phyloP scores from a whole-genome alignment of 2,888 invertebrate genomes.

The Allacma fusca region DNA sequence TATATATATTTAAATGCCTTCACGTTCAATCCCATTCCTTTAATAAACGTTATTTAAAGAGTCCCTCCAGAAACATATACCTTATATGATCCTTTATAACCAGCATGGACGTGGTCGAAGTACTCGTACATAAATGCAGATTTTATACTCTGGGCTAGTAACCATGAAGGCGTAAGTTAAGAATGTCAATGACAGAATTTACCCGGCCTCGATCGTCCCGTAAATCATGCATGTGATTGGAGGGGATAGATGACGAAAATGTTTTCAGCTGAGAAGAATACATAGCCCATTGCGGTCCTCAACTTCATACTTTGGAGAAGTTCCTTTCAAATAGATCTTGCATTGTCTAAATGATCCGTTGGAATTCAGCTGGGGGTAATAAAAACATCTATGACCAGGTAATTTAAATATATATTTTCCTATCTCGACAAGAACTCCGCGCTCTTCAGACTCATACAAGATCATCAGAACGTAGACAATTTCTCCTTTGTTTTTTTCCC shows the following conservation, averaged over 20 bases:
- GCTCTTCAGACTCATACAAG: too few relatives aligned
- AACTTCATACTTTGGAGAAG: background rate
- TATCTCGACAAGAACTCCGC: conserved; percentile 1
- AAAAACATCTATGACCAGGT: conserved; percentile 32
- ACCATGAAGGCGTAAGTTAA: background rate
- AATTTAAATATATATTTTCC: conserved; percentile 27
- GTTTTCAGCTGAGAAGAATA: background rate
- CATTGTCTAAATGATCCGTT: conserved; percentile 22
- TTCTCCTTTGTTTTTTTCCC: too few relatives aligned
- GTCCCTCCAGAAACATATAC: too few relatives aligned
- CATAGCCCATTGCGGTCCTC: background rate
- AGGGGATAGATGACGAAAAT: conserved; percentile 7
- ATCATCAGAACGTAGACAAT: too few relatives aligned
- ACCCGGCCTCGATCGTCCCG: conserved; percentile 41
- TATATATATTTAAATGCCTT: too few relatives aligned
- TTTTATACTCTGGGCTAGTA: too few relatives aligned
- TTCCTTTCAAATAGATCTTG: background rate
- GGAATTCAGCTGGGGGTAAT: conserved; percentile 31
- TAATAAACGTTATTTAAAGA: too few relatives aligned
- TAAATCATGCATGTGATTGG: conserved; percentile 42
- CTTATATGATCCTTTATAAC: too few relatives aligned
- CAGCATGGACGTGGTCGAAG: too few relatives aligned
- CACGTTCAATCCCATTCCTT: too few relatives aligned
- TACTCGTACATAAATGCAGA: too few relatives aligned
- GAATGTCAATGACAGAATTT: background rate